Base-by-base conservation (phyloP, 1,140 invertebrate genomes). In the Pseudomyrmex dendroicus region DNA sequence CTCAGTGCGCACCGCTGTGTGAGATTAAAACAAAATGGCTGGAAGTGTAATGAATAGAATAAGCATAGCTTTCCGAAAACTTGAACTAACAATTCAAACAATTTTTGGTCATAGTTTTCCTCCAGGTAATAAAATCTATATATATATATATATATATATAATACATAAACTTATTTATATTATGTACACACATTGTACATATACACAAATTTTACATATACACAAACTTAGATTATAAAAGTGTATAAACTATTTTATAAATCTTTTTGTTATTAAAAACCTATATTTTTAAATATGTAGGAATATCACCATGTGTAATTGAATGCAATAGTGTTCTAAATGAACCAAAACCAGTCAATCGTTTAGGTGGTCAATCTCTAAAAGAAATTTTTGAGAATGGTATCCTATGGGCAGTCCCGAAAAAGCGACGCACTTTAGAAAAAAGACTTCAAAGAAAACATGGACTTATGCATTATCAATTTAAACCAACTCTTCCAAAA, bases 371-470 rank as follows among this genome's bases (percentile, higher is more conserved):
- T 44, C 93, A 94, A 88, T 95, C 94, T 35, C 63, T 97, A 3
- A 96, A 96, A 89, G 95, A 96, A 82, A 92, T 97, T 13, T 90
- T 97, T 17, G 95, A 95, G 4, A 95, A 97, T 95, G 96, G 96
- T n/a, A 95, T 98, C 91, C 89, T 98, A 17, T 97, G 96, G 95
- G 98, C 96, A 80, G 97, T 97, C 2, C 98, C 98, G 0, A 97
- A 97, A 90, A 95, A 95, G 68, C 95, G 98, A 90, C 94, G 97
- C 87, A 96, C 96, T 1, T 76, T 98, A 52, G 98, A 98, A 90
- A 96, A 95, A 92, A 95, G 97, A 78, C 91, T 94, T 85, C 96
- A 95, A 62, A 94, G 97, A 74, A 98, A 96, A 94, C 98, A 95
- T 93, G 97, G 97, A 8, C 87, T 89, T 63, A 95, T 95, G 2